These are phyloP conservation scores for Lithosia quadra DNA, from an alignment of 2,888 invertebrate species.

Conservation along the genomic window DNA sequence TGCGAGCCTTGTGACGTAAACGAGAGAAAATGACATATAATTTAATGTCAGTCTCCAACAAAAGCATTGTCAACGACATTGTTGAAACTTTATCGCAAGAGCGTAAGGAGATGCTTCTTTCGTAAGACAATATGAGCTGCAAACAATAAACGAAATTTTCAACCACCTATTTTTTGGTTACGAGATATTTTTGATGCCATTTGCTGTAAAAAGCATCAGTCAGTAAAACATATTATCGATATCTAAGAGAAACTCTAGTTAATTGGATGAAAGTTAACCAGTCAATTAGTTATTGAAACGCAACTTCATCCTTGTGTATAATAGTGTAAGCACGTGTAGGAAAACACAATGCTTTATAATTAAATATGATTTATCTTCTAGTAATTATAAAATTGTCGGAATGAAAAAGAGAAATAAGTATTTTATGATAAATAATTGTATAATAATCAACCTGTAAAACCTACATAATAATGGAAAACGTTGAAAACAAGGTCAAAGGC, in stretches of 20 bases:
- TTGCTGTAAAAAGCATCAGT: background rate
- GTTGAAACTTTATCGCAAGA: slow-evolving; percentile 53
- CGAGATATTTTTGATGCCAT: slow-evolving; percentile 16
- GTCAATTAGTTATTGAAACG: no score
- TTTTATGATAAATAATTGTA: no score
- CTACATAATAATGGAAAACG: no score
- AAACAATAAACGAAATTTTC: slow-evolving; percentile 58
- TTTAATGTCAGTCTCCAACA: slow-evolving; percentile 45
- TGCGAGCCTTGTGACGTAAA: slow-evolving; percentile 24
- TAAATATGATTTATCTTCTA: no score
- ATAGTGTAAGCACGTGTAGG: no score
- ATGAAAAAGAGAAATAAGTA: no score
- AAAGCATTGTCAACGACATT: slow-evolving; percentile 46
- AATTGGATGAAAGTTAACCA: no score
- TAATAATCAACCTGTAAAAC: no score
- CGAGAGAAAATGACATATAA: slow-evolving; percentile 45
- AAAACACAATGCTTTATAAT: no score
- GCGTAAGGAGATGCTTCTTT: slow-evolving; percentile 51
- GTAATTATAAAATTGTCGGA: no score
- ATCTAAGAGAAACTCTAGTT: background rate
- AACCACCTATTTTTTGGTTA: slow-evolving; percentile 42
- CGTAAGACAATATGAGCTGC: slow-evolving; percentile 54
- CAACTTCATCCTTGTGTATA: no score
- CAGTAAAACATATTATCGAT: background rate
- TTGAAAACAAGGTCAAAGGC: no score